Evolutionary conservation across 2,888 invertebrate species (phyloP), one percentile per base, ranked within the genome.

Genomic region (Taenaris catops): DNA sequence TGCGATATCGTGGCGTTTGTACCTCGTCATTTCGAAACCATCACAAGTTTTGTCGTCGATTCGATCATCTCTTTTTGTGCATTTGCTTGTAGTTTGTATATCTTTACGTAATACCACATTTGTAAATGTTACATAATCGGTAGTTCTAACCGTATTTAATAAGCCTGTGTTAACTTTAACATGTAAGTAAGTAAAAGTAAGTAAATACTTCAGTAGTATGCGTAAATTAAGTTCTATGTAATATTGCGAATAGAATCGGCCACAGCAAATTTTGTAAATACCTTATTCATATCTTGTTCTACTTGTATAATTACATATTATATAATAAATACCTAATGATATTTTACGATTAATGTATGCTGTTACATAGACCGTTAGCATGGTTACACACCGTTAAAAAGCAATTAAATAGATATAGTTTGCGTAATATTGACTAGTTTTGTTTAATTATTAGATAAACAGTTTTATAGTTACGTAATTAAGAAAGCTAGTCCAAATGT

Each of bases 401-500:
- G 60, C 58, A 55, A 50, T 45, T 57, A 58, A 50, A 51, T 65
- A 65, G 55, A 54, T 55, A 18, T 32, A 65, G 60, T 60, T 53
- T 64, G 69, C 49, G 59, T 59, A 65, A 64, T 62, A 64, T 67
- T 63, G 76, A 80, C 80, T 81, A 83, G 80, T 81, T 84, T 80
- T 76, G 70, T 67, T 83, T 78, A 79, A 78, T 80, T 74, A 75
- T 72, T 81, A 78, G 73, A 67, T 65, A 71, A 71, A 69, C 58
- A 57, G 49, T 65, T 58, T 55, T 63, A 61, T 71, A 73, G 75
- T 73, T 68, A 68, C 54, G 76, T 78, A 74, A 76, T 79, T 81
- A 80, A 83, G 80, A 57, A 83, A 84, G 83, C 86, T 86, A 86
- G 86, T 86, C 86, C 79, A 78, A 80, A 76, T 76, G 72, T 78